Percentiles rank a stretch among this genome's conserved stretches.
Evolutionary conservation across 2,888 invertebrate species (phyloP).

Genomic region (Leucophora obtusa): DNA sequence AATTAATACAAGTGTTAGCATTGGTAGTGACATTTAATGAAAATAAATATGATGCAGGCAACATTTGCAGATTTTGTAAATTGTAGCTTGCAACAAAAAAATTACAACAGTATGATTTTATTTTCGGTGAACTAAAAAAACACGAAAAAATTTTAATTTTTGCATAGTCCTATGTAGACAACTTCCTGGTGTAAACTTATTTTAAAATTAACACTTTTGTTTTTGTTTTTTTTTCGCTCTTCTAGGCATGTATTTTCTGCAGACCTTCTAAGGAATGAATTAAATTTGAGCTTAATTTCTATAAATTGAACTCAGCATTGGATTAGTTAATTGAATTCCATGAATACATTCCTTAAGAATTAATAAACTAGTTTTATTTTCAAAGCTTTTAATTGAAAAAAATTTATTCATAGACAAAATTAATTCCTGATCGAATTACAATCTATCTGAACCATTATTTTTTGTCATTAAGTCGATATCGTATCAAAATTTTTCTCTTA

Average conservation of each 20-base stretch:
- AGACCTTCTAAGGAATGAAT: too few relatives aligned
- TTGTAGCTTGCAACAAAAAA: background rate
- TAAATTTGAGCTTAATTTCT: too few relatives aligned
- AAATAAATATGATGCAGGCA: constrained; percentile 12
- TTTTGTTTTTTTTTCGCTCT: background rate
- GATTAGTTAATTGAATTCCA: too few relatives aligned
- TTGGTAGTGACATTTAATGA: constrained; percentile 56
- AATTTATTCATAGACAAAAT: too few relatives aligned
- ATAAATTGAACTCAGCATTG: too few relatives aligned
- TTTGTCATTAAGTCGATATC: too few relatives aligned
- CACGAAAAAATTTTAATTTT: background rate
- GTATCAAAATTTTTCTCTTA: too few relatives aligned
- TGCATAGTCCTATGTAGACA: background rate
- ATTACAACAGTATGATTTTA: background rate
- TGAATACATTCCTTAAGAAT: too few relatives aligned
- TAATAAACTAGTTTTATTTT: too few relatives aligned
- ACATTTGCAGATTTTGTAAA: background rate
- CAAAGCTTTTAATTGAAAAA: too few relatives aligned
- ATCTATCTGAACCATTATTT: too few relatives aligned
- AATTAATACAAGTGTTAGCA: constrained; percentile 24
- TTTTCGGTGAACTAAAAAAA: background rate
- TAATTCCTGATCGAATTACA: too few relatives aligned
- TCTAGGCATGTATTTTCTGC: background rate
- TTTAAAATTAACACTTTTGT: background rate
- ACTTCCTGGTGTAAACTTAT: background rate